Base-by-base conservation (phyloP, 2,797 vertebrate genomes). In the Taeniopygia guttata region DNA sequence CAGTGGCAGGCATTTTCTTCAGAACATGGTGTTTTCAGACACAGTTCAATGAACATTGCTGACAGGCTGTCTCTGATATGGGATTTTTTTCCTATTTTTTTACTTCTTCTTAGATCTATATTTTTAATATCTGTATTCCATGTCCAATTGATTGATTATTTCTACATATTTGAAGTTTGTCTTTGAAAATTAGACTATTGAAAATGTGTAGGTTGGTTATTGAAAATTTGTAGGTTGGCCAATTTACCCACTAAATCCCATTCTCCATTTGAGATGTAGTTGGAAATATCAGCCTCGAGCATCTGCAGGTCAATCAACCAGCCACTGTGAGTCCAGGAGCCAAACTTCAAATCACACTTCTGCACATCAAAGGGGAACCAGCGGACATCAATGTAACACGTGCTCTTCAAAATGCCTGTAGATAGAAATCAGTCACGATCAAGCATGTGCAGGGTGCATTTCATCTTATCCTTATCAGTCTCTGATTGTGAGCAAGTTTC, bases 291-390 rank as follows among this genome's bases (percentile, higher is more conserved):
- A 67, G 98, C 99, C 8, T 98, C 98, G 6, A 99, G 98, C 99
- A 99, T 99, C 94, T 99, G 99, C 73, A 99, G 97, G 87, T 99
- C 98, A 94, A 99, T 97, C 78, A 99, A 92, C 99, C 98, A 99
- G 75, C 99, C 99, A 21, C 98, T 98, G 94, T 99, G 96, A 19
- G 99, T 99, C 99, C 99, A 99, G n/a, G 98, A 99, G 74, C 99
- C 99, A 93, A 99, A 99, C 96, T 99, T 99, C 90, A 99, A 97
- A 95, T 99, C 97, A 73, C 99, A 99, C 94, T 98, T 99, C 96
- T 99, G 99, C 63, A 99, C 98, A 69, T 99, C 98, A 62, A 99
- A 99, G 11, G 99, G 99, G 96, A 99, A 99, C 99, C 99, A 99
- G 78, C 98, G 98, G 11, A 99, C 99, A 55, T 99, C 98, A n/a